These are phyloP conservation scores for Aphidoletes aphidimyza DNA, from an alignment of 2,888 invertebrate species.

Conservation along the genomic window DNA sequence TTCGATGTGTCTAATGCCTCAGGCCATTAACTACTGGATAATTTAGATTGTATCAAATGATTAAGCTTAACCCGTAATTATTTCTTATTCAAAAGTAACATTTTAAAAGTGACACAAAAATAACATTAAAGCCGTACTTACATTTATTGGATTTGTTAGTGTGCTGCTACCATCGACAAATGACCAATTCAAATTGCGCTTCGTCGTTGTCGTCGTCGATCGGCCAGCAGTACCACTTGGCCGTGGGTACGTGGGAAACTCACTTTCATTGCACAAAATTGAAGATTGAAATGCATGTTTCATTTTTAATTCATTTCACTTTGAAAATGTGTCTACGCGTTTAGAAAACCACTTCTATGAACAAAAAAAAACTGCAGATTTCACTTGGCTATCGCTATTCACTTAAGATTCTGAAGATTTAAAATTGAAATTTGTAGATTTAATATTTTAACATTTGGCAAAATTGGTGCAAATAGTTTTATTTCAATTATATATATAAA, in stretches of 20 bases:
- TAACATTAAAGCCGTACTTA: neutral
- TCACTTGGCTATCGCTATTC: too few species aligned
- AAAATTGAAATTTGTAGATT: too few species aligned
- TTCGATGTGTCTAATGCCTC: neutral
- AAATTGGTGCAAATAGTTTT: too few species aligned
- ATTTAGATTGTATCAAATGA: neutral
- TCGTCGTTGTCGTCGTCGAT: neutral
- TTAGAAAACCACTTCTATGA: too few species aligned
- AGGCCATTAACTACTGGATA: neutral
- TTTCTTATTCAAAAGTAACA: neutral
- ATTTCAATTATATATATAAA: too few species aligned
- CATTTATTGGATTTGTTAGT: conserved; percentile 14
- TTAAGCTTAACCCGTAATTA: neutral
- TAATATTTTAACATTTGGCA: too few species aligned
- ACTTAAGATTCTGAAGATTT: too few species aligned
- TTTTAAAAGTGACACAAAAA: neutral
- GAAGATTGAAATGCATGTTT: conserved; percentile 53
- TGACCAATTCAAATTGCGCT: conserved; percentile 37
- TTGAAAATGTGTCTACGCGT: too few species aligned
- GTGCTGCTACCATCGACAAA: conserved; percentile 29
- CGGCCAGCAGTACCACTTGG: neutral
- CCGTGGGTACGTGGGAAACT: conserved; percentile 52
- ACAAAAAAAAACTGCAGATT: too few species aligned
- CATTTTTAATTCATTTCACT: conserved; percentile 50
- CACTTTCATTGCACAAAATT: conserved; percentile 52